These are phyloP conservation scores for Hozukius guyotensis DNA, from an alignment of 2,797 vertebrate genomes.

Conservation along the genomic window DNA sequence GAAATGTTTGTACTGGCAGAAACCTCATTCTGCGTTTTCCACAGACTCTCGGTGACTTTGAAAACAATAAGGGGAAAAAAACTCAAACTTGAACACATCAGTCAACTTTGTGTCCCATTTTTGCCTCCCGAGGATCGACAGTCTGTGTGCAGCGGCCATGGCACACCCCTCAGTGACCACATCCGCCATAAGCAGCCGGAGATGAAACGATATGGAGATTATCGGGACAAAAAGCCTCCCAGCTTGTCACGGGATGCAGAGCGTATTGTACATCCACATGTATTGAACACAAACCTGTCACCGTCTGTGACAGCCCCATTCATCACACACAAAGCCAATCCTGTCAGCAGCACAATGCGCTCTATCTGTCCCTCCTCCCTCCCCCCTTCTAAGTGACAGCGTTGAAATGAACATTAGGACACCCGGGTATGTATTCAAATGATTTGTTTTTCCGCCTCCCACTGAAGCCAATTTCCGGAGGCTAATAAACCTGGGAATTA, in stretches of 20 bases:
- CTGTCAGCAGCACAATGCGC: slow-evolving; percentile 82
- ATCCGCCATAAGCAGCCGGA: slow-evolving; percentile 74
- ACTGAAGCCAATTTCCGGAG: slow-evolving; percentile 80
- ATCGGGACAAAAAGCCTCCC: slow-evolving; percentile 83
- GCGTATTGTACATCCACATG: slow-evolving; percentile 86
- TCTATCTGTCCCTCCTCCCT: slow-evolving; percentile 58
- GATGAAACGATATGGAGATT: slow-evolving; percentile 83
- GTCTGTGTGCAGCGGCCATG: slow-evolving; percentile 61
- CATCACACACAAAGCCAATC: slow-evolving; percentile 86
- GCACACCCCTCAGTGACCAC: slow-evolving; percentile 75
- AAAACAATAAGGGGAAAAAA: slow-evolving; percentile 13
- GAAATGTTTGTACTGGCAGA: neutral
- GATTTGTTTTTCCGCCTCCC: slow-evolving; percentile 75
- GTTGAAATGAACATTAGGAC: slow-evolving; percentile 82
- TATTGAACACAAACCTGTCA: slow-evolving; percentile 87
- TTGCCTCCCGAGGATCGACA: slow-evolving; percentile 42
- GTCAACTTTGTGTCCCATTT: slow-evolving; percentile 58
- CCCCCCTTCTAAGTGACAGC: slow-evolving; percentile 81
- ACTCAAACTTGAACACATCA: slow-evolving; percentile 48
- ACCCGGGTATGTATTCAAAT: slow-evolving; percentile 79
- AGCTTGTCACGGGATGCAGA: slow-evolving; percentile 84
- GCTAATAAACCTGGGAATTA: slow-evolving; percentile 79
- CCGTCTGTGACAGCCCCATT: slow-evolving; percentile 85
- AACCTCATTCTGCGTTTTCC: slow-evolving; percentile 1
- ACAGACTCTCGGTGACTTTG: slow-evolving; percentile 19